Evolutionary conservation across 1,140 invertebrate species (phyloP).

Genomic region (Zaprionus ornatus): DNA sequence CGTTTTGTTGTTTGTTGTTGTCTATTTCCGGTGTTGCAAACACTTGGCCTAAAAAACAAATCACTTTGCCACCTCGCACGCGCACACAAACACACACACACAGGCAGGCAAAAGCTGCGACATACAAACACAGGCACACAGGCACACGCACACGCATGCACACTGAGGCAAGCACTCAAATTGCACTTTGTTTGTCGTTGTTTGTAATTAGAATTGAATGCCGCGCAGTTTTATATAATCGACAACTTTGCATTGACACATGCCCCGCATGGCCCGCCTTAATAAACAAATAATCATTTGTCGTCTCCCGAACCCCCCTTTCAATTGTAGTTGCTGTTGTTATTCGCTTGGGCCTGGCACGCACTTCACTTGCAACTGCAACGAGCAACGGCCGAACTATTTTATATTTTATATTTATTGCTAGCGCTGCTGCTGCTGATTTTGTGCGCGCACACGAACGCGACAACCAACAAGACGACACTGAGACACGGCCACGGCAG

Average conservation of each 20-base stretch:
- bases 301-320: slow-evolving; percentile 2
- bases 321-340: slow-evolving; percentile 4
- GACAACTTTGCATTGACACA: slow-evolving; percentile 50
- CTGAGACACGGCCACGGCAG: slow-evolving; percentile 58
- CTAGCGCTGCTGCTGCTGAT: slow-evolving; percentile 37
- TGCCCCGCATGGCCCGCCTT: slow-evolving; percentile 27
- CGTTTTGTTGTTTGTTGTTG: not conserved
- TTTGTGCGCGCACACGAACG: slow-evolving; percentile 76
- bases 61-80: slow-evolving; percentile 43
- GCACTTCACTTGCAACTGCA: slow-evolving; percentile 54
- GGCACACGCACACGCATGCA: slow-evolving; percentile 16
- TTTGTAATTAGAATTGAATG: slow-evolving; percentile 69
- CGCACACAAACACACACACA: slow-evolving; percentile 6
- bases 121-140: slow-evolving; percentile 20
- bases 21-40: slow-evolving; percentile 49
- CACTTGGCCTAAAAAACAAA: slow-evolving; percentile 58
- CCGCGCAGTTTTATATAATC: slow-evolving; percentile 68
- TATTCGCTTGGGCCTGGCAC: slow-evolving; percentile 21
- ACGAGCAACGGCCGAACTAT: slow-evolving; percentile 28
- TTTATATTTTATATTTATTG: slow-evolving; percentile 38
- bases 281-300: slow-evolving; percentile 38
- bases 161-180: slow-evolving; percentile 27
- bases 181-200: slow-evolving; percentile 56
- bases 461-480: slow-evolving; percentile 80
- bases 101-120: not conserved